Conservation (phyloP, 2,888 invertebrate genomes). For the Helobdella robusta region DNA sequence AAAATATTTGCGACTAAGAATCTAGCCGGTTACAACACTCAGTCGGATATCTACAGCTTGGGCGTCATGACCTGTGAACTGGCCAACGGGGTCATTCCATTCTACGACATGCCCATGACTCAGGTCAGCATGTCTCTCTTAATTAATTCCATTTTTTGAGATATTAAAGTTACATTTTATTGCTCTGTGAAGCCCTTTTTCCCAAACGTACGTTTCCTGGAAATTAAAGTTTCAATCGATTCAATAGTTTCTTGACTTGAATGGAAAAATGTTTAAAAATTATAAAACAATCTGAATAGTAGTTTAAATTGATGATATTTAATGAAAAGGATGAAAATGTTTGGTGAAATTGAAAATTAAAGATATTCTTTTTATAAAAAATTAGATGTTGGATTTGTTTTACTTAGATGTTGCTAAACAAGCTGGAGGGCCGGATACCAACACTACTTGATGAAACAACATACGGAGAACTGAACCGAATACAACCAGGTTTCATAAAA, state of each 20-base stretch:
- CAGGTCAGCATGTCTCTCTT: conserved; percentile 36
- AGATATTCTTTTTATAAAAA: no score
- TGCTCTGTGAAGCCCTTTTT: no score
- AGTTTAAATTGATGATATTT: no score
- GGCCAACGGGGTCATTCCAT: conserved; percentile 79
- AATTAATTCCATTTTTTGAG: background rate
- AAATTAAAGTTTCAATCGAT: background rate
- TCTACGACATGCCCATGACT: conserved; percentile 72
- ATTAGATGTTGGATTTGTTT: background rate
- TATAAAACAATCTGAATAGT: no score
- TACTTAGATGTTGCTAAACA: conserved; percentile 73
- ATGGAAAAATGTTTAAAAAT: no score
- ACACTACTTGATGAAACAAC: conserved; percentile 49
- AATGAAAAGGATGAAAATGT: no score
- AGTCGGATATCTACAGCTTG: conserved; percentile 80
- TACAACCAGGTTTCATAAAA: background rate
- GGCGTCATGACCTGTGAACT: conserved; percentile 79
- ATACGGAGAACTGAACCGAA: conserved; percentile 54
- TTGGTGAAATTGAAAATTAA: no score
- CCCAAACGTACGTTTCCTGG: background rate
- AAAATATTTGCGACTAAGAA: conserved; percentile 55
- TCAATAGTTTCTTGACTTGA: no score
- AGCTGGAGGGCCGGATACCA: conserved; percentile 62
- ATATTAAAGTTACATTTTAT: background rate
- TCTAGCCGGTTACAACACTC: conserved; percentile 73